Evolutionary conservation across 2,113 vertebrate species (phyloP).

Genomic region (Melanotaenia duboulayi): DNA sequence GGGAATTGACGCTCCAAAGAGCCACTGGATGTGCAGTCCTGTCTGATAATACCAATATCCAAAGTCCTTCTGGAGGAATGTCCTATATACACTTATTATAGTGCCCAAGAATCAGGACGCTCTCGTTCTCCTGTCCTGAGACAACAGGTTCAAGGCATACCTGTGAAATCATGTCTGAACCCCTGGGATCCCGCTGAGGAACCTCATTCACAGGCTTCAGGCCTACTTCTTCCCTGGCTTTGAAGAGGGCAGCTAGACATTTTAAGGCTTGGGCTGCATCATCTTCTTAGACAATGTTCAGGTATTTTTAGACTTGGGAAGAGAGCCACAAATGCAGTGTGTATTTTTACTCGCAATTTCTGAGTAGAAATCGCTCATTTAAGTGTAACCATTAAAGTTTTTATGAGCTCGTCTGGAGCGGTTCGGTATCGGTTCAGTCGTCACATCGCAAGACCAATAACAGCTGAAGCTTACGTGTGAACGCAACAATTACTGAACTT

Average conservation of each 20-base stretch:
- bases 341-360: too few relatives aligned
- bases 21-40: conserved; percentile 4
- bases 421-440: too few relatives aligned
- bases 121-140: conserved; percentile 28
- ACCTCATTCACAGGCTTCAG: conserved; percentile 44
- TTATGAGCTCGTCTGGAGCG: too few relatives aligned
- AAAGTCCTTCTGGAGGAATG: not conserved
- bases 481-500: too few relatives aligned
- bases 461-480: too few relatives aligned
- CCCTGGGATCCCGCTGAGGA: conserved; percentile 44
- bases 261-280: not conserved
- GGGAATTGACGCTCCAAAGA: not conserved
- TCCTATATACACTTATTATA: conserved; percentile 31
- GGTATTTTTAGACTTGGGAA: conserved; percentile 2
- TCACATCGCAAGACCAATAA: too few relatives aligned
- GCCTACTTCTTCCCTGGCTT: conserved; percentile 24
- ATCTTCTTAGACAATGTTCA: not conserved
- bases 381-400: too few relatives aligned
- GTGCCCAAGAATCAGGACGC: conserved; percentile 24
- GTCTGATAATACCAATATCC: not conserved
- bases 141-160: conserved; percentile 39
- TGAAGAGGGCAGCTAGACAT: conserved; percentile 17
- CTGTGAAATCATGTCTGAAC: conserved; percentile 34
- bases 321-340: too few relatives aligned
- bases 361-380: too few relatives aligned